These are phyloP conservation scores for Chironomus riparius DNA, from an alignment of 2,888 invertebrate genomes.

Conservation along the genomic window DNA sequence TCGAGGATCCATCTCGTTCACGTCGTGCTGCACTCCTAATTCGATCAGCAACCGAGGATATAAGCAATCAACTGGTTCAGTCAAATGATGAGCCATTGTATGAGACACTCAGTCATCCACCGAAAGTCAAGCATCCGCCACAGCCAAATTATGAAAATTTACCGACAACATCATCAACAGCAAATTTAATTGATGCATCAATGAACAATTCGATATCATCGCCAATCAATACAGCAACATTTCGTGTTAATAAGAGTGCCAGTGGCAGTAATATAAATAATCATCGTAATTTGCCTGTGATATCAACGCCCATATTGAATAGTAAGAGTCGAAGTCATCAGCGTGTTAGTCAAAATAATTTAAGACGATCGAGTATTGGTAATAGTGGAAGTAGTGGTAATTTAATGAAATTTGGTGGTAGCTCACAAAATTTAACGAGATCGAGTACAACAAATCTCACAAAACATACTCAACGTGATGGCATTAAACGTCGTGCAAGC, in stretches of 20 bases:
- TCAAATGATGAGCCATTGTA: constrained; percentile 38
- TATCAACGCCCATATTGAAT: not conserved
- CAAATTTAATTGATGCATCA: constrained; percentile 27
- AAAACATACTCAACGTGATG: constrained; percentile 37
- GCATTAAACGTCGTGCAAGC: constrained; percentile 34
- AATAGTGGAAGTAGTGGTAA: constrained; percentile 21
- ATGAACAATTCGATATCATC: constrained; percentile 25
- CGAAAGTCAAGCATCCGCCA: not conserved
- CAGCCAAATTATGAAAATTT: constrained; percentile 30
- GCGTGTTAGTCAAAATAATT: constrained; percentile 7
- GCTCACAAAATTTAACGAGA: constrained; percentile 41
- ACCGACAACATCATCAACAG: constrained; percentile 30
- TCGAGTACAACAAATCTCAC: constrained; percentile 38
- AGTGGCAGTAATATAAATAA: constrained; percentile 30
- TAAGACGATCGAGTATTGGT: constrained; percentile 11
- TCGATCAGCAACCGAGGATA: constrained; percentile 34
- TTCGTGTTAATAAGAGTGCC: constrained; percentile 35
- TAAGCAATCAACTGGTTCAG: constrained; percentile 33
- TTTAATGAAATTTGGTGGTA: constrained; percentile 38
- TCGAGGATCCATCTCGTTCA: constrained; percentile 28
- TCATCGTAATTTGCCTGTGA: constrained; percentile 19
- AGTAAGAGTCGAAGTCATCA: not conserved
- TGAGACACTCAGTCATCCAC: constrained; percentile 38
- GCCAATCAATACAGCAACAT: constrained; percentile 30
- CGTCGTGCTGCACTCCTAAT: constrained; percentile 39